Evolutionary conservation across 2,888 invertebrate genomes (phyloP), one percentile per base, ranked within the genome.

Genomic region (Microdon myrmicae): DNA sequence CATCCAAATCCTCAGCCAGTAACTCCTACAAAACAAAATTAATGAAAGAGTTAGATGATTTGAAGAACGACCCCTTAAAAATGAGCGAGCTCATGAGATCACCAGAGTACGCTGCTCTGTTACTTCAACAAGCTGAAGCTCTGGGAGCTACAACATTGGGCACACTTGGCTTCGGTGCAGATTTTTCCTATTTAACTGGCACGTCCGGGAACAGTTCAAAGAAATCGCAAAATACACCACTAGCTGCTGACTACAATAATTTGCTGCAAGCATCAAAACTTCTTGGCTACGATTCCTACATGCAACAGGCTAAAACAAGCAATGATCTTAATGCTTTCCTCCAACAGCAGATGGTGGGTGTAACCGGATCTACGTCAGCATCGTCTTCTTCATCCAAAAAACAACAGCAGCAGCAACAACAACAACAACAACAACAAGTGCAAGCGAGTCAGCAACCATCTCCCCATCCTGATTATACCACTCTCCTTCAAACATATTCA

Each of bases 61-160:
- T 79, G 1, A 80, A 79, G 56, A 78, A 78, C 39, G 80, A 80
- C 71, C 78, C 79, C 1, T 58, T 78, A 2, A 80, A 80, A 68
- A 78, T 80, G 73, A 79, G 78, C 32, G 80, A 80, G 51, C 67
- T 80, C 1, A 78, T 80, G 67, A 73, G 79, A 1, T 80, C 80
- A 3, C 79, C 80, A 1, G 80, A 80, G 55, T 80, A 80, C 58
- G 79, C 80, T 0, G 78, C 79, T 0, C 64, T 80, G 9, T 58
- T 80, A 23, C 60, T 80, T 49, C 79, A 80, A 54, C 80, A 80
- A 60, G 80, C 80, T 1, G 79, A 79, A 51, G 79, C 79, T 1
- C 56, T 79, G 48, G 79, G 79, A 1, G 79, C 79, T 14, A 78
- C 79, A 2, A 79, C 79, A 2, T 58, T 79, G 34, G 79, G 79